Evolutionary conservation across 64 coral and sea anemone genomes (phyloP).

Genomic region (Cladopsammia gracilis): DNA sequence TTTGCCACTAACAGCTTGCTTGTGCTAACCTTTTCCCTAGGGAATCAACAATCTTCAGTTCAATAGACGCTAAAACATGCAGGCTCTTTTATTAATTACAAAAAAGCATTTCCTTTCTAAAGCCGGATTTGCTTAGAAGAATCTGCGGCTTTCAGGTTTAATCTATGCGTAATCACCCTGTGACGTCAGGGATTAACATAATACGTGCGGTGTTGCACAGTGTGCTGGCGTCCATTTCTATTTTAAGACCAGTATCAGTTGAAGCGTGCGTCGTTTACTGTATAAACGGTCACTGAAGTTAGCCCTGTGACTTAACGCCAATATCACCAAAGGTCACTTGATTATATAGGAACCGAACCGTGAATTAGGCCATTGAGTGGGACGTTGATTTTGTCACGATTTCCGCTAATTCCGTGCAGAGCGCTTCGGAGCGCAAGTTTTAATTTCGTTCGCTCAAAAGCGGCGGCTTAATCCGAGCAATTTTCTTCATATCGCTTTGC

Average conservation of each 20-base stretch:
- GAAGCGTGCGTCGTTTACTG: neutral
- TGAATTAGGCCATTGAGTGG: neutral
- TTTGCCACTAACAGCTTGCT: no score
- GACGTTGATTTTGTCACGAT: conserved; percentile 30
- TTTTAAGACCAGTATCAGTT: conserved; percentile 53
- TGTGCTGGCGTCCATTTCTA: conserved; percentile 15
- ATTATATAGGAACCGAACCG: neutral
- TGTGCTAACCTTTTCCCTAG: no score
- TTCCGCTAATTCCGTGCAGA: neutral
- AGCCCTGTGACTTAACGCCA: conserved; percentile 44
- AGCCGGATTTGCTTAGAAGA: neutral
- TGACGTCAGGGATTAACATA: conserved; percentile 60
- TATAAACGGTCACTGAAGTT: neutral
- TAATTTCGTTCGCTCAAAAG: neutral
- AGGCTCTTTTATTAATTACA: no score
- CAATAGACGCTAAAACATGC: no score
- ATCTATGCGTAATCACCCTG: conserved; percentile 2
- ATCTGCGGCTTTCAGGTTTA: conserved; percentile 7
- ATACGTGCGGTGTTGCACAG: conserved; percentile 16
- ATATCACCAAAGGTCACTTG: conserved; percentile 40
- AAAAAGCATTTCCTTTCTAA: neutral
- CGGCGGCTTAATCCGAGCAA: neutral
- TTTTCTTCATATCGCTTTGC: conserved; percentile 9
- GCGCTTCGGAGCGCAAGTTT: neutral
- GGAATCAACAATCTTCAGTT: no score